Evolutionary conservation across 2,888 invertebrate species (phyloP).

Genomic region (Parelbella ahira): DNA sequence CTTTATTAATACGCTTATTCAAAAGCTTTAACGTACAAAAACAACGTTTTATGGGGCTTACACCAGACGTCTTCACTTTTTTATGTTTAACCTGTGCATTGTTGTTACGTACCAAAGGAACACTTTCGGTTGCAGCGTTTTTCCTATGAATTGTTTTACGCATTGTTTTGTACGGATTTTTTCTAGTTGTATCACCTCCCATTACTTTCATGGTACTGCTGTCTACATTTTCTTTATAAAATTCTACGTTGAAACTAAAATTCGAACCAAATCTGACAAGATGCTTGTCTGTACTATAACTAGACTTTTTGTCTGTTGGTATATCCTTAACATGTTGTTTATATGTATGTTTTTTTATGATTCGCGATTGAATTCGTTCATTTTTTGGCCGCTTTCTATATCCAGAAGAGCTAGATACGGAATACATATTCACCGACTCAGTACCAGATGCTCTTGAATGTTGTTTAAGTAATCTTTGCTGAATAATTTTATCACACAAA

Average conservation of each 20-base stretch:
- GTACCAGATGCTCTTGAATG: constrained; percentile 29
- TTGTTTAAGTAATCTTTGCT: constrained; percentile 32
- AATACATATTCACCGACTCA: constrained; percentile 25
- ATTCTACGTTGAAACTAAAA: constrained; percentile 43
- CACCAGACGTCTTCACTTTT: neutral
- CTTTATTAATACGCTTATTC: too few relatives aligned
- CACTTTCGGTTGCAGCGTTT: neutral
- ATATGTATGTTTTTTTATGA: constrained; percentile 8
- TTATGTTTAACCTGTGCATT: neutral
- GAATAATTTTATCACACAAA: constrained; percentile 39
- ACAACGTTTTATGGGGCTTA: constrained; percentile 3
- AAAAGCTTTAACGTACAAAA: constrained; percentile 12
- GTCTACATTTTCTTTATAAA: constrained; percentile 33
- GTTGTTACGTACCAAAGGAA: too few relatives aligned
- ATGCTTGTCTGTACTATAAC: constrained; percentile 31
- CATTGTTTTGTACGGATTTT: neutral
- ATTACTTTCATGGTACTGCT: too few relatives aligned
- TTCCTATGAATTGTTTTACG: neutral
- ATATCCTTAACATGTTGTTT: too few relatives aligned
- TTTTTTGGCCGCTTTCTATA: constrained; percentile 27
- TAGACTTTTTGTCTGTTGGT: constrained; percentile 3
- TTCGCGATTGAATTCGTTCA: constrained; percentile 3
- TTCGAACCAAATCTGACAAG: constrained; percentile 37
- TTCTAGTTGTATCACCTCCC: neutral
- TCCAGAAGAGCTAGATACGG: constrained; percentile 29